Conservation (phyloP, 2,113 vertebrate species). For the Motacilla tschutschensis region DNA sequence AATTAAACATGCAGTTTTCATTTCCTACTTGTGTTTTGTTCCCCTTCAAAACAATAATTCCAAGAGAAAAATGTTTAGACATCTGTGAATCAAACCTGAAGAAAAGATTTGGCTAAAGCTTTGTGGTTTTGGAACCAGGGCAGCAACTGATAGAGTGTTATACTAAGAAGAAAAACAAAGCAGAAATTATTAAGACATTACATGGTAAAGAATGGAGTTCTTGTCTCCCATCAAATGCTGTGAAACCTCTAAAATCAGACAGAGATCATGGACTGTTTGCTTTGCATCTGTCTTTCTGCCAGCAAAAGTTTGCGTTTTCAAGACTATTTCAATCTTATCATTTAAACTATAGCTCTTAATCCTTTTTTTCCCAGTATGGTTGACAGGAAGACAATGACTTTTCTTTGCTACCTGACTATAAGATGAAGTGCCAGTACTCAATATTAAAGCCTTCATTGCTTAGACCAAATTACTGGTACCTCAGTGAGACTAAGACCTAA, state of each 20-base stretch:
- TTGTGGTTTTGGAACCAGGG: not conserved
- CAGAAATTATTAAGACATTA: not conserved
- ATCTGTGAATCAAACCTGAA: not conserved
- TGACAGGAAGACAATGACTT: not conserved
- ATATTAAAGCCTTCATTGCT: not conserved
- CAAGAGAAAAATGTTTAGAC: not conserved
- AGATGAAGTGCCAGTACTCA: not conserved
- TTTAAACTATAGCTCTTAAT: constrained; percentile 16
- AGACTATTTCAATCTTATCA: not conserved
- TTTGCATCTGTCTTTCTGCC: not conserved
- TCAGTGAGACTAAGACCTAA: not conserved
- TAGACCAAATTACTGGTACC: not conserved
- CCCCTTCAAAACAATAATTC: not conserved
- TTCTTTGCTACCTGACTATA: not conserved
- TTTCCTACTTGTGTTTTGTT: not conserved
- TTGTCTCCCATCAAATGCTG: not conserved
- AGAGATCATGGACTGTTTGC: not conserved
- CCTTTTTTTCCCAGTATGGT: not conserved
- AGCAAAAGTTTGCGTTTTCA: constrained; percentile 21
- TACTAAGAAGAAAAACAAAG: not conserved
- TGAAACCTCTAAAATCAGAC: not conserved
- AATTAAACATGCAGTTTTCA: not conserved
- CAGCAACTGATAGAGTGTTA: not conserved
- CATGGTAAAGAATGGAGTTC: not conserved
- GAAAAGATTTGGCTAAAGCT: not conserved